Base-by-base conservation (phyloP, 2,797 vertebrate genomes). In the Rhinella marina region DNA sequence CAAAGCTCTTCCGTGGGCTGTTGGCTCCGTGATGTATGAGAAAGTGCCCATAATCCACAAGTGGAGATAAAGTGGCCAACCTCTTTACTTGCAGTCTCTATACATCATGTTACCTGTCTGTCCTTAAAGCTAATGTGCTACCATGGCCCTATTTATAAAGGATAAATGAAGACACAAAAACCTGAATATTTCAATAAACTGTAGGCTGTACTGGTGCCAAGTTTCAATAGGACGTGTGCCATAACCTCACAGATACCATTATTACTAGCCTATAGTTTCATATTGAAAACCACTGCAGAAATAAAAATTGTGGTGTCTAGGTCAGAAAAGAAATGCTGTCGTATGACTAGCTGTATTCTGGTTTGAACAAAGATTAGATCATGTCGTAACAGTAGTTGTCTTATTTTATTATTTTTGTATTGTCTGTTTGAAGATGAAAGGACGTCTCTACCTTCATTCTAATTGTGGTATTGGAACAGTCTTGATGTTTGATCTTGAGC, bases 141-240 rank as follows among this genome's bases (percentile, higher is more conserved):
- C 41, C 41, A 41, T 41, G 41, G 41, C 41, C 41, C 41, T 5
- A 59, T 19, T 59, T 16, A 16, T 59, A 19, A 19, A 59, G 17
- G 12, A 12, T 13, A 54, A 54, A 16, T 13, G 57, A 21, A 62
- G 61, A 62, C 7, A 59, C 11, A 2, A 86, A 54, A 54, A 54
- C 7, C 9, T 57, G 77, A 23, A 72, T 81, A 81, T 81, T 59
- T 11, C 73, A 72, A 79, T 68, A 70, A 59, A 50, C 61, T 57
- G n/a, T 68, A 70, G 32, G 27, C 61, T 70, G 32, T 64, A 29
- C 13, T 29, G n/a, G 48, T 68, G 70, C 72, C 68, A 76, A 64
- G 80, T 82, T 82, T 82, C 70, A 64, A 56, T 83, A 59, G 81
- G 80, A 52, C 17, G 23, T 21, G 21, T 77, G 81, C 86, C 86